Conservation (phyloP, 2,797 vertebrate genomes). For the Psittacula echo region DNA sequence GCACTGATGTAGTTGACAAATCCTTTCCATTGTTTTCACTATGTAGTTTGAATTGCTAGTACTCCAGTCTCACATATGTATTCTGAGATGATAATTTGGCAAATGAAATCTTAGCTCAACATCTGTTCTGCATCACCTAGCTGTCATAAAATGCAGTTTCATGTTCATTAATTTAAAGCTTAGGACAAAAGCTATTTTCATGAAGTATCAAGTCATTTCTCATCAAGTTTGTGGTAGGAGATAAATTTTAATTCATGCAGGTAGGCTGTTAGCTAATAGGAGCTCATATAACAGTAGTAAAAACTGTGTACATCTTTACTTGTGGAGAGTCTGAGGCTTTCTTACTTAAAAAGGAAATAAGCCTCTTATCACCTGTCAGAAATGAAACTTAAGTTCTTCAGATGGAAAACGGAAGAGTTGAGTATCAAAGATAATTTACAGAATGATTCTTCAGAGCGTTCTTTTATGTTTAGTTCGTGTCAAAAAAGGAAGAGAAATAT, state of each 20-base stretch:
- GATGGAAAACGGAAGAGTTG: not conserved
- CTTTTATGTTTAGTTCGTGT: not conserved
- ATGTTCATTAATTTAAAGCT: not conserved
- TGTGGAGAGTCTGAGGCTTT: not conserved
- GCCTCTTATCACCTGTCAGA: not conserved
- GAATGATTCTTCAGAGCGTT: not conserved
- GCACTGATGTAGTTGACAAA: not conserved
- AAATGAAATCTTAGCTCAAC: conserved; percentile 25
- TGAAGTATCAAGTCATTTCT: not conserved
- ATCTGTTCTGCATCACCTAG: conserved; percentile 21
- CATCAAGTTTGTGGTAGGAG: not conserved
- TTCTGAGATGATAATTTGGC: conserved; percentile 20
- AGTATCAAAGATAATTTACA: not conserved
- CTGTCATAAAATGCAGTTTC: conserved; percentile 16
- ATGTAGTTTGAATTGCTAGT: not conserved
- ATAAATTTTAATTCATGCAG: not conserved
- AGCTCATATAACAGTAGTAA: not conserved
- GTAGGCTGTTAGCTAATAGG: not conserved
- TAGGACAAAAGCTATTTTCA: not conserved
- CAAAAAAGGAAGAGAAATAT: not conserved
- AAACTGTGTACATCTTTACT: not conserved
- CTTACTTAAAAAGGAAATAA: not conserved
- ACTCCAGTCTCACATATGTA: not conserved
- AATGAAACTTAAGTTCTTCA: not conserved
- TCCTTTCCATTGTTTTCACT: conserved; percentile 17